Percentiles rank a stretch among this genome's conserved stretches.
Evolutionary conservation across 2,113 vertebrate species (phyloP).

Genomic region (Okapia johnstoni): DNA sequence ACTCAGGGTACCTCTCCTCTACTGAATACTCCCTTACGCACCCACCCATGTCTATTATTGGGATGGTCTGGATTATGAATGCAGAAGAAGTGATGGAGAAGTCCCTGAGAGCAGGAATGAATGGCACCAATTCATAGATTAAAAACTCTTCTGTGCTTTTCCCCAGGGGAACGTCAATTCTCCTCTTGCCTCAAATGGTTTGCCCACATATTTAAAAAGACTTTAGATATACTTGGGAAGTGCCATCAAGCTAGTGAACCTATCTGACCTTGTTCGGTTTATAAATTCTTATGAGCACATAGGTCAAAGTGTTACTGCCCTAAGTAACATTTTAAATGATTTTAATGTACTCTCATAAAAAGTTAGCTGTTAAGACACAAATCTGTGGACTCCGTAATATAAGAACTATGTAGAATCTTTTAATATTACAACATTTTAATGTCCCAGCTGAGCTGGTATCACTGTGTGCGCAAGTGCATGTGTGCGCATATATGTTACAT

Average conservation of each 20-base stretch:
- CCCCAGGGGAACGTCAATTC: neutral
- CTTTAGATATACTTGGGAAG: neutral
- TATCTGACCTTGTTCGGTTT: neutral
- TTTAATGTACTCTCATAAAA: conserved; percentile 46
- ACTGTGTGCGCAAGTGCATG: neutral
- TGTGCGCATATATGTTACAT: neutral
- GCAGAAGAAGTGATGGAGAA: neutral
- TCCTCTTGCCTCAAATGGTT: neutral
- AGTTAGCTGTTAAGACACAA: neutral
- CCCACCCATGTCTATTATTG: neutral
- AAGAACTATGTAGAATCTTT: neutral
- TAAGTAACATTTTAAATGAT: conserved; percentile 45
- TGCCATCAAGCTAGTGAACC: neutral
- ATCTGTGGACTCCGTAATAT: neutral
- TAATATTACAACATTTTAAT: neutral
- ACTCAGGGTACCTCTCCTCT: neutral
- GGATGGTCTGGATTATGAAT: neutral
- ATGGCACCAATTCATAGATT: neutral
- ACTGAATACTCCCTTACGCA: neutral
- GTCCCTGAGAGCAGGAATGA: neutral
- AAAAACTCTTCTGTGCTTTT: neutral
- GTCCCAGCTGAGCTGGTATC: neutral
- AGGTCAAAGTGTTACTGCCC: conserved; percentile 24
- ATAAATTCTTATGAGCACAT: conserved; percentile 36
- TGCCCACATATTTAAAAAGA: neutral